Conservation (phyloP, 1,140 invertebrate species). For the Drosophila elegans region DNA sequence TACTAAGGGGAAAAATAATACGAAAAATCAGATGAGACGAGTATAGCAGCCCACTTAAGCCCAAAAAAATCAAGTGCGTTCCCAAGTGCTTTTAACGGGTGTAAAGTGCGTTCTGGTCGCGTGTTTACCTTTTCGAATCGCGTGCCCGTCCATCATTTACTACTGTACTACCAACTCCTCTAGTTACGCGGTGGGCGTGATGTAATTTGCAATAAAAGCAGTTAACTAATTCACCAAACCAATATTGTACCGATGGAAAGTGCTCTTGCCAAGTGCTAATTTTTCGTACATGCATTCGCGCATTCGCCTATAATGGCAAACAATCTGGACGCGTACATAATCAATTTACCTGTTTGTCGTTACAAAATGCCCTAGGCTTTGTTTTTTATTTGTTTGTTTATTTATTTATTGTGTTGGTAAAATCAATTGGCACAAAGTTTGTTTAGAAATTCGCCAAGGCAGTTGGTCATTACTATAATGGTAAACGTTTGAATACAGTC, state of each 20-base stretch:
- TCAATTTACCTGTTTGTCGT: conserved; percentile 74
- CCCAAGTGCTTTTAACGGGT: conserved; percentile 41
- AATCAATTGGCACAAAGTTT: conserved; percentile 50
- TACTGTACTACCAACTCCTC: conserved; percentile 1
- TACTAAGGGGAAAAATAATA: conserved; percentile 8
- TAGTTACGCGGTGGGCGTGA: conserved; percentile 69
- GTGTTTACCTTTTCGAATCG: conserved; percentile 61
- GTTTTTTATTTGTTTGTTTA: conserved; percentile 26
- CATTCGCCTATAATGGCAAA: conserved; percentile 2
- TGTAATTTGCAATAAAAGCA: conserved; percentile 79
- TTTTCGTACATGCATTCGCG: conserved; percentile 47
- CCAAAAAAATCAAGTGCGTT: conserved; percentile 48
- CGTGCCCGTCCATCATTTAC: conserved; percentile 55
- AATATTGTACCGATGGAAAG: conserved; percentile 42
- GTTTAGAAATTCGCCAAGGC: conserved; percentile 52
- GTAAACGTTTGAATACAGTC: neutral
- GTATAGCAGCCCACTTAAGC: neutral
- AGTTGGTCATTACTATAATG: conserved; percentile 14
- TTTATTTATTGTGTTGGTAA: conserved; percentile 18
- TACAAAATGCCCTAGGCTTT: conserved; percentile 52
- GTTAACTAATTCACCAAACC: conserved; percentile 69
- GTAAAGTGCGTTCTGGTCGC: conserved; percentile 76
- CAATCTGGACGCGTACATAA: conserved; percentile 57
- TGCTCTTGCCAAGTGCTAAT: conserved; percentile 66
- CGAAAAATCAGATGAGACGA: conserved; percentile 4